Evolutionary conservation across 1,140 invertebrate genomes (phyloP), one percentile per base, ranked within the genome.

Genomic region (Hesperophylax magnus): DNA sequence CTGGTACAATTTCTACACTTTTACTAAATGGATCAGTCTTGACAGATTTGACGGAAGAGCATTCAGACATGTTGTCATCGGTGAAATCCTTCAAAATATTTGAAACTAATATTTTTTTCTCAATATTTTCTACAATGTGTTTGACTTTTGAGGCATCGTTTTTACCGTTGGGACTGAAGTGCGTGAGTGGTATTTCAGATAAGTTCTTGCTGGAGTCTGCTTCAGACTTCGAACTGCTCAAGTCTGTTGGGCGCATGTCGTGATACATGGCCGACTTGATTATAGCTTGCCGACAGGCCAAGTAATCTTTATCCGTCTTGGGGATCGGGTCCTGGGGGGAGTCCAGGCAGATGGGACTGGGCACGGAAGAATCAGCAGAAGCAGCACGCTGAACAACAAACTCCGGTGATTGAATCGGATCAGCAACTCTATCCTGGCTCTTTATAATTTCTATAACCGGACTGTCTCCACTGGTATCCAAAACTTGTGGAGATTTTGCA

Each of bases 11-110:
- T 24, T 75, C 56, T 17, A 27, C 2, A 53, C 5, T 52, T 17
- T 72, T 72, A 24, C 47, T 52, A 11, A 53, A 53, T 8, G 72
- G 8, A 31, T 27, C 22, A 22, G n/a, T 58, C 22, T 56, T 56
- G 1, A 24, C 11, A n/a, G n/a, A 24, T n/a, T 75, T 27, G 9
- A 20, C 9, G 18, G 47, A 72, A 18, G 69, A 20, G 18, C 11
- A 52, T 54, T 54, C 69, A 11, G 69, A 72, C 47, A 54, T 1
- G 17, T 17, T 9, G 15, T 72, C 69, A 4, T 53, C 47, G 7
- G 69, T 11, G 22, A 76, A 76, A 76, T 76, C 72, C 34, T 76
- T 27, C n/a, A 76, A 60, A 58, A 76, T 76, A 22, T 72, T 52
- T 1, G 52, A 17, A 14, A 71, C 39, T 9, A 54, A 3, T 0